Base-by-base conservation (phyloP, 2,113 vertebrate genomes). In the Vimba vimba region DNA sequence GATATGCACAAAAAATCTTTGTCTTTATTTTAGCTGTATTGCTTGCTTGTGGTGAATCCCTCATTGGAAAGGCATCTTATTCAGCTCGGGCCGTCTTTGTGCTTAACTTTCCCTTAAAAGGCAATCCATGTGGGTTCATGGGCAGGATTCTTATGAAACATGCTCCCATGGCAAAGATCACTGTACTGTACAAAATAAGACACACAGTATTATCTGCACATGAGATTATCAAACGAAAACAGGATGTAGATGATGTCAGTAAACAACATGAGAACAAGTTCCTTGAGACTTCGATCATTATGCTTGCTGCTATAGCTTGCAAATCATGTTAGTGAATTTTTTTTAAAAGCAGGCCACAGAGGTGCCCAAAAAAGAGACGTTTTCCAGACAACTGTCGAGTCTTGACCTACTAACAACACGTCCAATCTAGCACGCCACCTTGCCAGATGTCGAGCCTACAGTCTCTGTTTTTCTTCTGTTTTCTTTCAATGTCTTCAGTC, bases 401-500 rank as follows among this genome's bases (percentile, higher is more conserved):
- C 45, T 68, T 88, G 80, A 87, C 86, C 84, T 64, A 86, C 77
- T 84, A 89, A 84, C 39, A 86, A 64, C 85, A 68, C 21, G n/a
- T 74, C 55, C 52, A 85, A 82, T 74, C 85, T 88, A 79, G 82
- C 79, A 80, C 47, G 23, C 57, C 39, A 82, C 79, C 43, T 81
- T 64, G 79, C 71, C 55, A 77, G 23, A 33, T 86, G 60, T 85
- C 50, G n/a, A 85, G 13, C 19, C 55, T 69, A 21, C 47, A 82
- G 39, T 62, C 52, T 64, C 10, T 77, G 36, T 74, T 85, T 30
- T 64, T 73, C 55, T 39, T 59, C 69, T 45, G 64, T 57, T 84
- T 86, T 84, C 80, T 84, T 79, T 84, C 62, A 21, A 11, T 27
- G 55, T 36, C 17, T 59, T 84, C 75, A 87, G 74, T 62, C 68